A percentile compares a stretch with the other conserved stretches of the same genome.
These are phyloP conservation scores for Campylomormyrus numenius DNA, from an alignment of 2,113 vertebrate species.

Conservation along the genomic window DNA sequence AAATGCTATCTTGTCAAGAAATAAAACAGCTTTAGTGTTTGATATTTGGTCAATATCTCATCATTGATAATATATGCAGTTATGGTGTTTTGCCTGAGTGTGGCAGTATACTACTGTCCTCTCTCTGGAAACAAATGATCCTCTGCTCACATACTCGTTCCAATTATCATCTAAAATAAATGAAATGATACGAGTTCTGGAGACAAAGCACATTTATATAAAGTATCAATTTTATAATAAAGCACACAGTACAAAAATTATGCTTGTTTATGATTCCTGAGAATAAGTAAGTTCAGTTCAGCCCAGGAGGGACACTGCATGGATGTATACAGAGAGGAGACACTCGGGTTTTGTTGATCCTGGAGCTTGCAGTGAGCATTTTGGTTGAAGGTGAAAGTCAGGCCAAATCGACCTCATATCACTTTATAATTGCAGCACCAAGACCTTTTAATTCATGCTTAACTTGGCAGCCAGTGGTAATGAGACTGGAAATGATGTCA, in stretches of 20 bases:
- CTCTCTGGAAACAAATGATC: neutral
- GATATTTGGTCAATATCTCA: neutral
- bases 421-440: neutral
- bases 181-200: neutral
- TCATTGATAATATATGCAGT: neutral
- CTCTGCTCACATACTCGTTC: neutral
- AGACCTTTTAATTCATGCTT: neutral
- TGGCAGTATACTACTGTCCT: neutral
- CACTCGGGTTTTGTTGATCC: neutral
- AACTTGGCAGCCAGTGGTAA: neutral
- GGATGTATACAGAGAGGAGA: neutral
- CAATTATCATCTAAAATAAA: neutral
- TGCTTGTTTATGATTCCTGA: neutral
- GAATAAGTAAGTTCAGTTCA: neutral
- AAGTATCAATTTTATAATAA: neutral
- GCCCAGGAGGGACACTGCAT: neutral
- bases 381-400: neutral
- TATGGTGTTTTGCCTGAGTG: neutral
- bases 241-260: neutral
- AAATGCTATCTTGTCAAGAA: neutral
- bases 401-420: neutral
- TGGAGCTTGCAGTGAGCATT: neutral
- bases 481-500: neutral
- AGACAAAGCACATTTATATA: neutral
- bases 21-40: neutral